These are phyloP conservation scores for Molothrus aeneus DNA, from an alignment of 2,797 vertebrate species.

Conservation along the genomic window DNA sequence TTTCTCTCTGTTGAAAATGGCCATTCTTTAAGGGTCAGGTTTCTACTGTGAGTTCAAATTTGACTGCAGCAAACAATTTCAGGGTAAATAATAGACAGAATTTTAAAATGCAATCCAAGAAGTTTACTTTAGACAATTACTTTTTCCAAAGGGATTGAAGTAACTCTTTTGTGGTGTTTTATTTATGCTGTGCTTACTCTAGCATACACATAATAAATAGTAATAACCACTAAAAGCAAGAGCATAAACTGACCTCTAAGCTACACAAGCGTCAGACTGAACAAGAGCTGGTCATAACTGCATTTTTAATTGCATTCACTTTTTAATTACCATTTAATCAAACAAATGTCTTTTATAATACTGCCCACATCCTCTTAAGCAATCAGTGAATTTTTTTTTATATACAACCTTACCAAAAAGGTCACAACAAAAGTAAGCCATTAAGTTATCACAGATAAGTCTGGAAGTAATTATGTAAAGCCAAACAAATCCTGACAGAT, in stretches of 20 bases:
- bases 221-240: not conserved
- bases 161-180: not conserved
- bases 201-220: not conserved
- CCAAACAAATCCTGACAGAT: slow-evolving; percentile 67
- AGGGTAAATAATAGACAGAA: not conserved
- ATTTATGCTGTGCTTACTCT: not conserved
- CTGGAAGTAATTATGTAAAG: slow-evolving; percentile 70
- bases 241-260: slow-evolving; percentile 17
- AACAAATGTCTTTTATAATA: slow-evolving; percentile 34
- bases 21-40: not conserved
- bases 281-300: not conserved
- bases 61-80: not conserved
- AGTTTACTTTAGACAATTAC: not conserved
- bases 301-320: slow-evolving; percentile 38
- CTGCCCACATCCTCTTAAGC: slow-evolving; percentile 52
- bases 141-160: not conserved
- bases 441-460: slow-evolving; percentile 69
- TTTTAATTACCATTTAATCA: slow-evolving; percentile 55
- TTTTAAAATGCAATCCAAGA: not conserved
- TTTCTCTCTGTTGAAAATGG: not conserved
- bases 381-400: not conserved
- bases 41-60: not conserved
- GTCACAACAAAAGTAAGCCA: slow-evolving; percentile 62
- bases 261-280: not conserved
- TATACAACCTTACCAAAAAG: slow-evolving; percentile 45